These are phyloP conservation scores for Lacerta bilineata DNA, from an alignment of 2,797 vertebrate genomes.

Conservation along the genomic window DNA sequence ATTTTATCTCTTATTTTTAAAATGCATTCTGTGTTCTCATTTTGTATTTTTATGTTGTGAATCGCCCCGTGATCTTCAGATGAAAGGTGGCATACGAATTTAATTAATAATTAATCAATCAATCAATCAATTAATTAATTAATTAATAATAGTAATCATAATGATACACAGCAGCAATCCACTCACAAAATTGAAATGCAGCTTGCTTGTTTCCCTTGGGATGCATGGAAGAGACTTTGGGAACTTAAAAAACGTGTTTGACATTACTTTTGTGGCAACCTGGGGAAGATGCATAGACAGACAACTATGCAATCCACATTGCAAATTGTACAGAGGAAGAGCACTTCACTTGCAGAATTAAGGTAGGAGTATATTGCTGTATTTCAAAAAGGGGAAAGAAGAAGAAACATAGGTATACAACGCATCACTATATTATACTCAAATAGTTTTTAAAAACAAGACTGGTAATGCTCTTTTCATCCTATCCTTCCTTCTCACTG, in stretches of 20 bases:
- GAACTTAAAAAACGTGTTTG: neutral
- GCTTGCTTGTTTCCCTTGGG: neutral
- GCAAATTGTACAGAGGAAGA: neutral
- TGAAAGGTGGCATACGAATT: too few species aligned
- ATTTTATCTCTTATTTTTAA: too few species aligned
- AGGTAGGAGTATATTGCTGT: neutral
- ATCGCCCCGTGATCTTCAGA: too few species aligned
- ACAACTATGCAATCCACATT: too few species aligned
- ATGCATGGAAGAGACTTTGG: neutral
- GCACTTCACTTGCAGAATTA: neutral
- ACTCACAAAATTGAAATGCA: neutral
- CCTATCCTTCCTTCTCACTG: too few species aligned
- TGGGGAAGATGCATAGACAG: neutral
- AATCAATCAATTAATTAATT: too few species aligned
- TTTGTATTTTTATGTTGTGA: too few species aligned
- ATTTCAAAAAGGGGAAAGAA: neutral
- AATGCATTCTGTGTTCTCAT: too few species aligned
- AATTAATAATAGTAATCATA: too few species aligned
- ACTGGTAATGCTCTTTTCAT: too few species aligned
- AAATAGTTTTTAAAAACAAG: neutral
- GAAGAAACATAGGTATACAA: neutral
- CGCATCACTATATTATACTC: conserved; percentile 48
- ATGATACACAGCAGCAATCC: neutral
- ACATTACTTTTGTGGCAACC: neutral
- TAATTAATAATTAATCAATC: too few species aligned